phyloP scores from a whole-genome alignment of 2,113 vertebrate species.

The Ifrita kowaldi region DNA sequence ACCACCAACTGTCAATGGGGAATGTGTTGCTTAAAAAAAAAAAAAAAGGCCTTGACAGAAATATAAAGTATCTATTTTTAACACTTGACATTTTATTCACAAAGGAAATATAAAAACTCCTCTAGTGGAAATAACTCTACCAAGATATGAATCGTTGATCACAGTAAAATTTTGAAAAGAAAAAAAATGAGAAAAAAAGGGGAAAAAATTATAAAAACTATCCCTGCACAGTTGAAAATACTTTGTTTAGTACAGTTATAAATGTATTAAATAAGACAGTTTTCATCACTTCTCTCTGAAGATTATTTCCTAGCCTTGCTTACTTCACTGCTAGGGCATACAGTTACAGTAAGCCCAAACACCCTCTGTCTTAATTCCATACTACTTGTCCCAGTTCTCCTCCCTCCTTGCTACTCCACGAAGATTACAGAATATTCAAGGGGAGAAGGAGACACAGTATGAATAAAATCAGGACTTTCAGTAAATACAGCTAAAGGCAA shows the following conservation, averaged over 20 bases:
- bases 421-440: neutral
- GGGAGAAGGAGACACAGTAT: neutral
- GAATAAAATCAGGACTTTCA: neutral
- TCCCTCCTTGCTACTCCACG: neutral
- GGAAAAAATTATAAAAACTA: neutral
- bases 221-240: neutral
- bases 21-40: neutral
- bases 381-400: neutral
- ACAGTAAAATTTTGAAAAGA: neutral
- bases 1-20: neutral
- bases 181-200: neutral
- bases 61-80: slow-evolving; percentile 44
- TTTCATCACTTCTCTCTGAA: slow-evolving; percentile 10
- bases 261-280: neutral
- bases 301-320: neutral
- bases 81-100: slow-evolving; percentile 50
- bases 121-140: slow-evolving; percentile 15
- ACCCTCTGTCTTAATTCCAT: neutral
- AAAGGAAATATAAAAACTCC: slow-evolving; percentile 28
- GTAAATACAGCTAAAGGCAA: neutral
- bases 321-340: neutral
- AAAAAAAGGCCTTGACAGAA: neutral
- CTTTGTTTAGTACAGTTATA: neutral
- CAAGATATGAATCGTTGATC: neutral
- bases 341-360: neutral